Percentiles rank a stretch among this genome's conserved stretches.
Evolutionary conservation across 2,888 invertebrate genomes (phyloP).

Genomic region (Monochamus alternatus): DNA sequence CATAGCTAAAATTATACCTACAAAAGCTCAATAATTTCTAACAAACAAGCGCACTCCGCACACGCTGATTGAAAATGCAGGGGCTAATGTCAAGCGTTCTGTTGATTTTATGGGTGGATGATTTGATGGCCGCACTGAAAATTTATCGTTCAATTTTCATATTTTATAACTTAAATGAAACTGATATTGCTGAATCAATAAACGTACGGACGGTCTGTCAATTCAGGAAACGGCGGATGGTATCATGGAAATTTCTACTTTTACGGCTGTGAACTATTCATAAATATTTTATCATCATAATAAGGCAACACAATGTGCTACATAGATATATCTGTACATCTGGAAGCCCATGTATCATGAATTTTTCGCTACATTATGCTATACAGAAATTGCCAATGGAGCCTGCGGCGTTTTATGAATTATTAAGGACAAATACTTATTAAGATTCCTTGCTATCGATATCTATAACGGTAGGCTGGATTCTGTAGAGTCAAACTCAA

Average conservation of each 20-base stretch:
- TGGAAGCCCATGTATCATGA: constrained; percentile 23
- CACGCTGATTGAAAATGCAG: constrained; percentile 51
- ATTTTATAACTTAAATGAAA: constrained; percentile 38
- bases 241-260: constrained; percentile 31
- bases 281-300: constrained; percentile 34
- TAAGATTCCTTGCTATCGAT: too few species aligned
- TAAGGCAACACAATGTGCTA: constrained; percentile 28
- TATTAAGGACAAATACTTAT: too few species aligned
- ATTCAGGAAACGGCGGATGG: constrained; percentile 8
- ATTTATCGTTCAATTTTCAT: constrained; percentile 36
- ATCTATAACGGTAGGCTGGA: too few species aligned
- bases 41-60: constrained; percentile 42
- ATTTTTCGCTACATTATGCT: constrained; percentile 21
- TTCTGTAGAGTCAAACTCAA: too few species aligned
- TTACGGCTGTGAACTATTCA: constrained; percentile 33
- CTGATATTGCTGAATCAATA: constrained; percentile 30
- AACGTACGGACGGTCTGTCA: constrained; percentile 34
- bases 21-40: constrained; percentile 45
- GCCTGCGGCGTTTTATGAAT: not conserved
- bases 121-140: constrained; percentile 36
- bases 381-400: constrained; percentile 6
- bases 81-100: constrained; percentile 47
- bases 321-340: constrained; percentile 13
- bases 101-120: constrained; percentile 46
- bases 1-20: constrained; percentile 19